A percentile compares a stretch with the other conserved stretches of the same genome.
phyloP scores from a whole-genome alignment of 2,888 invertebrate genomes.

The Microctonus aethiopoides region DNA sequence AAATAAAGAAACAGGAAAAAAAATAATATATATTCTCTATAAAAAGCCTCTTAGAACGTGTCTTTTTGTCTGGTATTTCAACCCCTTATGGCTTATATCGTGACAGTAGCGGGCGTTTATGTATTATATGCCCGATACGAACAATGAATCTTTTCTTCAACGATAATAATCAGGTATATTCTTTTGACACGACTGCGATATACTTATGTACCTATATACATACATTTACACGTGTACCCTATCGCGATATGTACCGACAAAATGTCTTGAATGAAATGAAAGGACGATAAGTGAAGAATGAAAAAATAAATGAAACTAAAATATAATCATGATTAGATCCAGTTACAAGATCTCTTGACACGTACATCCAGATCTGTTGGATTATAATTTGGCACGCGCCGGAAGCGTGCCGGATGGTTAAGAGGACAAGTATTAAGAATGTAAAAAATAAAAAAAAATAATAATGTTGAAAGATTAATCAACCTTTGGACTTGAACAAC shows the following conservation, averaged over 20 bases:
- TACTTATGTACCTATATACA: neutral
- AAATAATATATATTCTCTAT: slow-evolving; percentile 1
- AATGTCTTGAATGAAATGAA: neutral
- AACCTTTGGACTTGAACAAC: neutral
- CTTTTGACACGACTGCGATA: slow-evolving; percentile 8
- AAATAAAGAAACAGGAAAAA: neutral
- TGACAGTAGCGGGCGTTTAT: neutral
- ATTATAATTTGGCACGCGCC: slow-evolving; percentile 44
- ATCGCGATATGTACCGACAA: neutral
- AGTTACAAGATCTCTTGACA: slow-evolving; percentile 37
- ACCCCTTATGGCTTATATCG: neutral
- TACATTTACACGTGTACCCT: neutral
- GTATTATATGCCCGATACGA: neutral
- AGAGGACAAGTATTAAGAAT: slow-evolving; percentile 12
- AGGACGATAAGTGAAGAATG: neutral
- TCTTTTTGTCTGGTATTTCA: neutral
- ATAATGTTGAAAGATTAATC: slow-evolving; percentile 16
- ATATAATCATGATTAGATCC: slow-evolving; percentile 38
- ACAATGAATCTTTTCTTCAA: neutral
- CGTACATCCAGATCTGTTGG: slow-evolving; percentile 28
- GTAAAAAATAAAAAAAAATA: slow-evolving; percentile 20
- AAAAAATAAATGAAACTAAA: neutral
- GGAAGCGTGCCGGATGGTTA: slow-evolving; percentile 35
- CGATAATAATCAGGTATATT: slow-evolving; percentile 3
- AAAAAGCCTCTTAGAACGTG: slow-evolving; percentile 16